Conservation (phyloP, 1,140 invertebrate species). For the Phenacoccus solenopsis region DNA sequence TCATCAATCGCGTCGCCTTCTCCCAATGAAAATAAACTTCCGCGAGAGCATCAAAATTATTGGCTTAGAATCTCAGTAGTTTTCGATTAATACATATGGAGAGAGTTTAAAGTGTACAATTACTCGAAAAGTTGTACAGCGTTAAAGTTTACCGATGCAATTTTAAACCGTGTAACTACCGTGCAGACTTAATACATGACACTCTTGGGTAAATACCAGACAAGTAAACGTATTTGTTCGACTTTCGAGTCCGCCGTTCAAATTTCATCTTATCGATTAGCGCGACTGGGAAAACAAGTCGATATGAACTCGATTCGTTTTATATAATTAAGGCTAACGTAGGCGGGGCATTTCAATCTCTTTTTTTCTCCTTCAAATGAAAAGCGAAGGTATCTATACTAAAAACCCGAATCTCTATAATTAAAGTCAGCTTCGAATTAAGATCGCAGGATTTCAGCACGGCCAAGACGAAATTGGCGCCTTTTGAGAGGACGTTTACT, state of each 20-base stretch:
- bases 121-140: neutral
- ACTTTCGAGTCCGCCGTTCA: neutral
- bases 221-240: neutral
- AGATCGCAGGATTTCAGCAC: neutral
- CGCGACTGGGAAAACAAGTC: too few relatives aligned
- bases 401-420: too few relatives aligned
- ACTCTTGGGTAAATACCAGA: neutral
- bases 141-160: neutral
- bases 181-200: neutral
- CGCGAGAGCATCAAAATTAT: neutral
- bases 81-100: neutral
- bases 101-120: neutral
- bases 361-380: too few relatives aligned
- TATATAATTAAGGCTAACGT: too few relatives aligned
- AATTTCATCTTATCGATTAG: neutral
- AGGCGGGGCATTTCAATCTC: too few relatives aligned
- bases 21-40: neutral
- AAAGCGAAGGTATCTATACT: too few relatives aligned
- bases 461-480: neutral
- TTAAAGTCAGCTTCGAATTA: neutral
- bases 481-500: neutral
- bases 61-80: neutral
- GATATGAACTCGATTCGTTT: too few relatives aligned
- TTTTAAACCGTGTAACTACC: neutral
- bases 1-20: too few relatives aligned